Conservation (phyloP, 1,140 invertebrate genomes). For the Monomorium pharaonis region DNA sequence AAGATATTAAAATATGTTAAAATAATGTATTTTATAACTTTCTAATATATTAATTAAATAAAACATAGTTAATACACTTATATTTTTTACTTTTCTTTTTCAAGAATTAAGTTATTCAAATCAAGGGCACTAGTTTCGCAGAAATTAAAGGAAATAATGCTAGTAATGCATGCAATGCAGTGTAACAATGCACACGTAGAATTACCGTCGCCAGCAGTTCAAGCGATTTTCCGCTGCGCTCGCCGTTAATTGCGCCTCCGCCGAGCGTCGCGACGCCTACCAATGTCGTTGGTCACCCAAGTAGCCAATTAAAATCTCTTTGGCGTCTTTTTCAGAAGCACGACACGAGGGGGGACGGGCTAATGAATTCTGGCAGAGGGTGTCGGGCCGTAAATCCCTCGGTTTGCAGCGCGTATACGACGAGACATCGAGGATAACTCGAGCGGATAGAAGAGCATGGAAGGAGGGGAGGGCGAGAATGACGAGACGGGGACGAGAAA, state of each 20-base stretch:
- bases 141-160: not conserved
- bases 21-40: too few species aligned
- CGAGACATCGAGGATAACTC: conserved; percentile 46
- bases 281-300: conserved; percentile 42
- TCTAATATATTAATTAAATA: too few species aligned
- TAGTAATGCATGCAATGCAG: not conserved
- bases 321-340: conserved; percentile 68
- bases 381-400: conserved; percentile 68
- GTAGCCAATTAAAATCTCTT: conserved; percentile 76
- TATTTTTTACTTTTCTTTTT: not conserved
- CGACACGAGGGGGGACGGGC: conserved; percentile 32
- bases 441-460: not conserved
- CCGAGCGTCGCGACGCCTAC: conserved; percentile 25
- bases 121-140: not conserved
- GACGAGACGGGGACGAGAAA: not conserved
- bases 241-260: not conserved
- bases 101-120: not conserved
- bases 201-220: not conserved
- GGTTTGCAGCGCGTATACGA: conserved; percentile 65
- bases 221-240: conserved; percentile 2
- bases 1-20: too few species aligned
- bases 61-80: too few species aligned
- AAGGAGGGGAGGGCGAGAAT: not conserved
- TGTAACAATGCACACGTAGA: not conserved
- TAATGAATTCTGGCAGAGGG: conserved; percentile 74